Conservation (phyloP, 1,140 invertebrate genomes). For the Atta cephalotes region DNA sequence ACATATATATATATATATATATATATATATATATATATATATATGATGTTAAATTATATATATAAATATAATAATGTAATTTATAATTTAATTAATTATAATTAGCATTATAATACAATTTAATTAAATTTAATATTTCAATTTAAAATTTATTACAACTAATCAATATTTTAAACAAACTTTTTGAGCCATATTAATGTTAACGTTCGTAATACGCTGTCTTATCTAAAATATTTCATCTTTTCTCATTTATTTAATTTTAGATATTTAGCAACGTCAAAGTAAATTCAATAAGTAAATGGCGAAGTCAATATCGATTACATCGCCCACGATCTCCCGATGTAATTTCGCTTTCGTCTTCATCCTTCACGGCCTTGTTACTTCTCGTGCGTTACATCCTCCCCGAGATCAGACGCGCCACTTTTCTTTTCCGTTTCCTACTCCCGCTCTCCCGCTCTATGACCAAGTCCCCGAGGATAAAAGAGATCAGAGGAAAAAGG, state of each 20-base stretch:
- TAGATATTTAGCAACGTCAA: background rate
- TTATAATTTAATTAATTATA: too few species aligned
- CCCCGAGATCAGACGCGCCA: constrained; percentile 55
- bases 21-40: background rate
- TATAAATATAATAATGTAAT: too few species aligned
- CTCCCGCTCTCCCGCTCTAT: constrained; percentile 54
- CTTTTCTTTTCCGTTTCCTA: constrained; percentile 59
- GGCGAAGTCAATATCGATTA: constrained; percentile 47
- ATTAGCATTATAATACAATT: too few species aligned
- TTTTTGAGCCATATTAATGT: background rate
- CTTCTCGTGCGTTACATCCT: constrained; percentile 47
- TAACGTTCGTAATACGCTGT: background rate
- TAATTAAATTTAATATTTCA: background rate
- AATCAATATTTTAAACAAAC: background rate
- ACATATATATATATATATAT: too few species aligned
- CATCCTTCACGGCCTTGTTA: constrained; percentile 36
- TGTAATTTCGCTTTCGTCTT: constrained; percentile 18
- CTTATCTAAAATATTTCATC: background rate
- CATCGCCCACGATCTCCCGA: constrained; percentile 10
- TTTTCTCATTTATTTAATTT: background rate
- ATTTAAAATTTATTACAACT: background rate
- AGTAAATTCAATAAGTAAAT: constrained; percentile 29
- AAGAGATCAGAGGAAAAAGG: constrained; percentile 70
- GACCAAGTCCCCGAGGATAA: constrained; percentile 74
- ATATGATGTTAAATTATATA: background rate